phyloP scores from a whole-genome alignment of 2,113 vertebrate genomes.

The Nestor notabilis region DNA sequence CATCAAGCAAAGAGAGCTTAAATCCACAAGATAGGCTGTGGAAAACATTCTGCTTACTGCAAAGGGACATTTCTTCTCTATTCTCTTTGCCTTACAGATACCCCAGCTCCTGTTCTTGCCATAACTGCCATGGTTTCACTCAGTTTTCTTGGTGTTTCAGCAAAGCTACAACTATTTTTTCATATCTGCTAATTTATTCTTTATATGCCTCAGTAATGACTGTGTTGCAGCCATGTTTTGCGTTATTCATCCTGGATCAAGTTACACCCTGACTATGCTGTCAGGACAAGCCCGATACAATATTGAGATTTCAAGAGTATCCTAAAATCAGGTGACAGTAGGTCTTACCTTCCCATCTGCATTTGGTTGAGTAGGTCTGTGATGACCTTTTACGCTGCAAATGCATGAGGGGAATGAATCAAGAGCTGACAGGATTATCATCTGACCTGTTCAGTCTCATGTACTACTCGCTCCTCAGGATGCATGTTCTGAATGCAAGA shows the following conservation, averaged over 20 bases:
- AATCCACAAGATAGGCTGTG: neutral
- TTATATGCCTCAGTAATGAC: neutral
- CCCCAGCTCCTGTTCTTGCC: neutral
- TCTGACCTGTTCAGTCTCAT: neutral
- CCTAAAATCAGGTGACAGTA: neutral
- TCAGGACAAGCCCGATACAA: neutral
- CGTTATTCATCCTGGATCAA: neutral
- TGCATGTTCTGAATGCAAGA: neutral
- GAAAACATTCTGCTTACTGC: neutral
- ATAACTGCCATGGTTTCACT: neutral
- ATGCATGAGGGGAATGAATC: neutral
- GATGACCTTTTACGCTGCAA: neutral
- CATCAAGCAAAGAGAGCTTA: neutral
- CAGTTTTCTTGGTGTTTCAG: neutral
- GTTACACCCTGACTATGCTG: neutral
- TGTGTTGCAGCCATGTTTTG: neutral
- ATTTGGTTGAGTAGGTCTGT: neutral
- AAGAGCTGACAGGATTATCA: neutral
- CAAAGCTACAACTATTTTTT: neutral
- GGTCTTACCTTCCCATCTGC: neutral
- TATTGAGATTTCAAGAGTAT: neutral
- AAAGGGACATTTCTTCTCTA: neutral
- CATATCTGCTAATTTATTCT: neutral
- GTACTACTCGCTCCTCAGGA: neutral
- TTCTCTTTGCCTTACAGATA: neutral